Evolutionary conservation across 1,140 invertebrate genomes (phyloP).

Genomic region (Frieseomelitta varia): DNA sequence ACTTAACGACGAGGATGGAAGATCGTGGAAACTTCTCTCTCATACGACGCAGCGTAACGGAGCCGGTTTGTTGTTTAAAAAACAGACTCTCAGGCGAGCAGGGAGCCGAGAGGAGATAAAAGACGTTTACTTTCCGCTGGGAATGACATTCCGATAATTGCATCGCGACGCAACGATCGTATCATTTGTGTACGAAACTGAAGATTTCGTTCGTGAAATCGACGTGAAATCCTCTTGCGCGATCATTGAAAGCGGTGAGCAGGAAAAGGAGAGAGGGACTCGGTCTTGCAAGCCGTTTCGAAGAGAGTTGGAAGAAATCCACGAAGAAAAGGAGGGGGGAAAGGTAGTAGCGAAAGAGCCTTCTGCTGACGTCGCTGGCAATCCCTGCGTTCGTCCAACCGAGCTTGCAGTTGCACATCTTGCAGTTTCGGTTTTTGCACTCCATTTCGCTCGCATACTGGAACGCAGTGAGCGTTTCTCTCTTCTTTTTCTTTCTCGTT

Average conservation of each 20-base stretch:
- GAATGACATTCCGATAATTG: conserved; percentile 43
- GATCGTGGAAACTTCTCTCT: no score
- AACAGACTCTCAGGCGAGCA: not conserved
- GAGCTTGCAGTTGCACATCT: conserved; percentile 69
- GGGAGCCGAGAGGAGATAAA: no score
- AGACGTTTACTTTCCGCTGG: conserved; percentile 13
- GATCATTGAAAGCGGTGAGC: conserved; percentile 16
- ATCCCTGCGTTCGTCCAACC: conserved; percentile 67
- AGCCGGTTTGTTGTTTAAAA: not conserved
- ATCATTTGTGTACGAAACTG: conserved; percentile 47
- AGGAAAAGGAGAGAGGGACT: not conserved
- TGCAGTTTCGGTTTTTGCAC: conserved; percentile 71
- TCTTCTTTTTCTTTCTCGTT: conserved; percentile 12
- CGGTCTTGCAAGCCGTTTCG: conserved; percentile 47
- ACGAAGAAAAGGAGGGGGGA: conserved; percentile 34
- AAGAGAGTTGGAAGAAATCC: conserved; percentile 51
- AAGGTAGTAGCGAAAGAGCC: conserved; percentile 48
- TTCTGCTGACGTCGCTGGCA: conserved; percentile 70
- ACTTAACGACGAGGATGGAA: no score
- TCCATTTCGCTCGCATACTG: conserved; percentile 57
- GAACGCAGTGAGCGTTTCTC: conserved; percentile 35
- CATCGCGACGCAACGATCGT: conserved; percentile 27
- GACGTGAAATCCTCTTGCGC: conserved; percentile 47
- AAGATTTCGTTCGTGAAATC: conserved; percentile 44
- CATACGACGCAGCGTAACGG: not conserved